Evolutionary conservation across 2,888 invertebrate genomes (phyloP), one percentile per base, ranked within the genome.

Genomic region (Spicauda simplicius): DNA sequence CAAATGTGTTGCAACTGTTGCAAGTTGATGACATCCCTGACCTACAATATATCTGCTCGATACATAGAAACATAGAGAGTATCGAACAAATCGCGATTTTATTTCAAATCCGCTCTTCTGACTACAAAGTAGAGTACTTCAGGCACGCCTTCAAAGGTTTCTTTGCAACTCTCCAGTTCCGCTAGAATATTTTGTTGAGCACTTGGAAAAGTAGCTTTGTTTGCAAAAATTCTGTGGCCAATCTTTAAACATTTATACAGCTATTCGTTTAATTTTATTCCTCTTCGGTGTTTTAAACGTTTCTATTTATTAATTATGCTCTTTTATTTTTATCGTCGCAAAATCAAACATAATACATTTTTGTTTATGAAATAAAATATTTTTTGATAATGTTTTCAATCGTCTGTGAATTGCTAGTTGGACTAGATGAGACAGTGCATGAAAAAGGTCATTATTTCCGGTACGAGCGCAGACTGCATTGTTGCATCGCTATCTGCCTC

Each of bases 371-470:
- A 25, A 25, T 25, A n/a, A n/a, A n/a, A 25, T 25, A 4, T 25
- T 25, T 25, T 5, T 25, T 25, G 25, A 6, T 33, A 33, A 33
- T 33, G 7, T 8, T 3, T 33, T 7, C 8, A 33, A 33, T 1
- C 11, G 37, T 37, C 37, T 12, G 12, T 12, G 37, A 37, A 11
- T 12, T 37, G 37, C 37, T 12, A 37, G 37, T 37, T 37, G 45
- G 4, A 12, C 3, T 0, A 50, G 18, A 18, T 18, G 18, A 50
- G 50, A 50, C 50, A 50, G 18, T 50, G 33, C 41, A 58, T 33
- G 56, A 48, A 41, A 58, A 53, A 58, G 64, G 64, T 65, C 58
- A 58, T 65, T 65, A 58, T 65, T 45, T 65, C 64, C 64, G 64
- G 53, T 19, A 65, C 18, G 53, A 58, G 58, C 25, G 53, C 58